Evolutionary conservation across 1,140 invertebrate genomes (phyloP), one percentile per base, ranked within the genome.

Genomic region (Eufriesea mexicana): DNA sequence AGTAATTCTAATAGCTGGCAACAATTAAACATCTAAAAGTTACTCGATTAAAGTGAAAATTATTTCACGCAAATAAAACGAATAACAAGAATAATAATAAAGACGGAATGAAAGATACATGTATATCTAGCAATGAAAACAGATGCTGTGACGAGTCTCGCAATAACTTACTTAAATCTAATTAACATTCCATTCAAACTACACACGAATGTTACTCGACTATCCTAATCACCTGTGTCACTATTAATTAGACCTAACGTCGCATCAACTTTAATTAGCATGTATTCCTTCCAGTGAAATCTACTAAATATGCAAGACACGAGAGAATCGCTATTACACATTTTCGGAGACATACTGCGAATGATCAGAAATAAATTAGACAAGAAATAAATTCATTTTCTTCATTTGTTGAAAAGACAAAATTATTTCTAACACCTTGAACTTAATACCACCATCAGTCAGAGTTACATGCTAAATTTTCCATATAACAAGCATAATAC

Each of bases 181-280:
- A 81, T 81, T 81, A 81, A 81, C 49, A 47, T 81, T 57, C 51
- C 42, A 35, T 25, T 67, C 14, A 55, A 55, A 81, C 57, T 81
- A 25, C 35, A n/a, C 12, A 66, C 16, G 25, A 49, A 57, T 42
- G 51, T 70, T 35, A 79, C 18, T 35, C 42, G 71, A 54, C 35
- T 42, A 66, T 18, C 4, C 54, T 79, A 79, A 79, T 70, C 64
- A 79, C 51, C 76, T 55, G 42, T 25, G 25, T 75, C 51, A 28
- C 16, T 76, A 76, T 66, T 81, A 81, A 81, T 81, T 81, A 81
- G 79, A 75, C 9, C 51, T 49, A 51, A 45, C 45, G 18, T 47
- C 61, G 23, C 49, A 25, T 72, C 54, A 51, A 70, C 23, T 72
- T 54, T 80, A 81, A 81, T 81, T 81, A 81, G 72, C 54, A 75